Evolutionary conservation across 1,140 invertebrate species (phyloP), one percentile per base, ranked within the genome.

Genomic region (Drosophila nannoptera): DNA sequence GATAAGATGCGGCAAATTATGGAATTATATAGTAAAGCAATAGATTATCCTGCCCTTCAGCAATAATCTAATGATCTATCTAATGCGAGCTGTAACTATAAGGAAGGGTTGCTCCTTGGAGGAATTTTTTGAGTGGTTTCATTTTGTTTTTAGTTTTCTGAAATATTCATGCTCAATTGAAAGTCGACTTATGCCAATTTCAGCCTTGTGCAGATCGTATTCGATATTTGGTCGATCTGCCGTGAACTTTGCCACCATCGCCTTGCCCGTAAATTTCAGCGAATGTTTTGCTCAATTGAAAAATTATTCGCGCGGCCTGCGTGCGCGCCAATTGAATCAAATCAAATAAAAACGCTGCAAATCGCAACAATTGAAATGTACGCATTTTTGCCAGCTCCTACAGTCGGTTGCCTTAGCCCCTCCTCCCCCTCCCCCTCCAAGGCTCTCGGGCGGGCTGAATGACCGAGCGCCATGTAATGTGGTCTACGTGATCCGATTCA

Each of bases 341-440:
- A 75, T 75, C 69, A 78, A 80, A 81, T 84, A 65, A 73, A 76
- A 76, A 61, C 60, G 78, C 71, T 63, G 67, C 62, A 64, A 77
- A 81, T 69, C 74, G 76, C 71, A 62, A 60, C 73, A 80, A 86
- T 81, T 80, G 73, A 68, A 84, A 74, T 80, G 49, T 69, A 86
- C 81, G 77, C 77, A 84, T 84, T 71, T 71, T 62, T 69, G 48
- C 33, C 33, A 8, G 11, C 8, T 14, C 54, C 22, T 4, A 4
- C 31, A 31, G n/a, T 16, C 46, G 22, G 22, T 43, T 7, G 5
- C 31, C 14, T 2, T 4, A 11, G 6, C 35, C 36, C 12, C 69
- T 66, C n/a, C n/a, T n/a, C n/a, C n/a, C n/a, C n/a, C n/a, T n/a
- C n/a, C n/a, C n/a, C n/a, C n/a, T n/a, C n/a, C n/a, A n/a, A n/a